Conservation (phyloP, 2,888 invertebrate genomes). For the Teleogryllus oceanicus region DNA sequence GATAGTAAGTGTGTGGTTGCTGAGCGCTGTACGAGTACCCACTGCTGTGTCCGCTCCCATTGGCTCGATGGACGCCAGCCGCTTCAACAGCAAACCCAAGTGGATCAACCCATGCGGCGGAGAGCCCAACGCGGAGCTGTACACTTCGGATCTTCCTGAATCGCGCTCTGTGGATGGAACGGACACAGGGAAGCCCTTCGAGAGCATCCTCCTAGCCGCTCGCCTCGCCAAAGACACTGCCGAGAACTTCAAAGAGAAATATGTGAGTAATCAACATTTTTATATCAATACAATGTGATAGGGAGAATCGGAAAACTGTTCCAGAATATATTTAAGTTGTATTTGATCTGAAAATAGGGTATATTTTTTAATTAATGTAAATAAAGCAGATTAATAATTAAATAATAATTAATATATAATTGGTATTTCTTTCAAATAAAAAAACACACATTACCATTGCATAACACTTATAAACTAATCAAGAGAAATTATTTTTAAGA, state of each 20-base stretch:
- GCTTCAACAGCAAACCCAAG: conserved; percentile 43
- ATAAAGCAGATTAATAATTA: too few species aligned
- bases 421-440: too few species aligned
- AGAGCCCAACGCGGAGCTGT: conserved; percentile 30
- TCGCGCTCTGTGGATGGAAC: conserved; percentile 40
- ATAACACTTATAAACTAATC: too few species aligned
- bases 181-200: conserved; percentile 44
- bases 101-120: conserved; percentile 56
- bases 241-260: conserved; percentile 48
- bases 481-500: too few species aligned
- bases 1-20: conserved; percentile 47
- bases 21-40: conserved; percentile 46
- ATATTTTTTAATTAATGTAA: too few species aligned
- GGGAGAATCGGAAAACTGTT: too few species aligned
- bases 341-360: too few species aligned
- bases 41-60: conserved; percentile 46
- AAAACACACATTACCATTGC: too few species aligned
- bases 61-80: not conserved
- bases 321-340: too few species aligned
- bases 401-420: too few species aligned
- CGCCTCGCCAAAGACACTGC: conserved; percentile 49
- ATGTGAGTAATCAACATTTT: conserved; percentile 48
- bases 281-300: too few species aligned
- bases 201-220: conserved; percentile 49
- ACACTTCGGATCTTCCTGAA: conserved; percentile 33